These are phyloP conservation scores for Basileuterus tristriatus DNA, from an alignment of 2,797 vertebrate species.

Conservation along the genomic window DNA sequence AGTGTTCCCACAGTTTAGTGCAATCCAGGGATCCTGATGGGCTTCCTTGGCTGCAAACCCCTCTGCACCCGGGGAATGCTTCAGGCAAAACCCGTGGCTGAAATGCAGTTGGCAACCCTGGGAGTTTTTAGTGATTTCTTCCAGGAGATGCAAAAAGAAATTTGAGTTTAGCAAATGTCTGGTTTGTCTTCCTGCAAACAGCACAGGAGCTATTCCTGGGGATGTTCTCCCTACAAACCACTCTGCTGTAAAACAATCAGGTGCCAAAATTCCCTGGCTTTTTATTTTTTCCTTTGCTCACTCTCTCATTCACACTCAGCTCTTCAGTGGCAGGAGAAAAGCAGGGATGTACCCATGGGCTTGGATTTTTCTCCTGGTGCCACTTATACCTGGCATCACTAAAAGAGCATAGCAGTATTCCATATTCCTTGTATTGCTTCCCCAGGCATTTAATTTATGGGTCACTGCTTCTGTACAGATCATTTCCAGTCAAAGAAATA, in stretches of 20 bases:
- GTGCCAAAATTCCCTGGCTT: background rate
- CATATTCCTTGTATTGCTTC: background rate
- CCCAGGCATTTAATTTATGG: background rate
- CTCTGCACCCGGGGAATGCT: rapidly evolving
- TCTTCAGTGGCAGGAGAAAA: background rate
- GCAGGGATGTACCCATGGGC: background rate
- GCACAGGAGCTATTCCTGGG: background rate
- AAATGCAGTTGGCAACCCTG: background rate
- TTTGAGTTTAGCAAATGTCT: background rate
- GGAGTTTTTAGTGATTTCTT: background rate
- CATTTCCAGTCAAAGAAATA: background rate
- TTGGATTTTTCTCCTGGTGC: background rate
- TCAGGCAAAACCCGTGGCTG: rapidly evolving
- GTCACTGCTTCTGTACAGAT: background rate
- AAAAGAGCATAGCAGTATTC: rapidly evolving
- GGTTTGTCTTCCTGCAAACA: background rate
- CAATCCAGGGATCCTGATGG: background rate
- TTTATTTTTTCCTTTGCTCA: background rate
- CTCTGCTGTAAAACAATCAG: background rate
- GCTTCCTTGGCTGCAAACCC: background rate
- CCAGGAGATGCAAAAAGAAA: background rate
- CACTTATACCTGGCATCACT: background rate
- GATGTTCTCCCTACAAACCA: background rate
- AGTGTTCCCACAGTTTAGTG: background rate
- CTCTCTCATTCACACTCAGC: rapidly evolving